Evolutionary conservation across 1,140 invertebrate species (phyloP), one percentile per base, ranked within the genome.

Genomic region (Penaeus indicus): DNA sequence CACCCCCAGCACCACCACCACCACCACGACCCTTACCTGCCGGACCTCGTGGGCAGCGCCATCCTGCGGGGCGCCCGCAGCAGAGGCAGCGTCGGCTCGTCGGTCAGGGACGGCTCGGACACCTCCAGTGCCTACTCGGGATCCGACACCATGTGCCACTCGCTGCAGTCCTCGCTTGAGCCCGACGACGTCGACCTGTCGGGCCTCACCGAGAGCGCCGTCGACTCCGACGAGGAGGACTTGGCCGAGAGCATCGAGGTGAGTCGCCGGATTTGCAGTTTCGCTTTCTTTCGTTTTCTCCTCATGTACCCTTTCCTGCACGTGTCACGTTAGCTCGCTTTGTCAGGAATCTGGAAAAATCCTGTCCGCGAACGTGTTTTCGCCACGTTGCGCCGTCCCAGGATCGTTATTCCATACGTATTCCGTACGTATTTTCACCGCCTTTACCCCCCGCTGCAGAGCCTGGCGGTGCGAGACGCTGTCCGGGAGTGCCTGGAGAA

Each of bases 401-500:
- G 62, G 11, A 84, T 27, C n/a, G 22, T 27, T 67, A 47, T 63
- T 61, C 62, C 11, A 61, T 84, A 63, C 38, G 16, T 67, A 47
- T 63, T 61, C 62, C 11, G n/a, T 84, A 63, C 38, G 16, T 78
- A 84, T 84, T 61, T 84, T 54, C 25, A 25, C 60, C 91, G 86
- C 86, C 88, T 89, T 91, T 22, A 2, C 47, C 27, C 27, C 27
- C 60, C 8, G 92, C 93, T 93, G 64, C 93, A 97, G 96, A 98
- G 96, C 92, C 93, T 97, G 87, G 97, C 96, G 86, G 96, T 98
- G 1, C 95, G 97, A 81, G 98, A 99, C 94, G 96, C 97, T 78
- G 98, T 99, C 4, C 94, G 98, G 90, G 98, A 99, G 93, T 99
- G 98, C 92, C 94, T 99, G 81, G 98, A 99, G 92, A 99, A 99